Evolutionary conservation across 2,888 invertebrate genomes (phyloP), one percentile per base, ranked within the genome.

Genomic region (Aradus depressus): DNA sequence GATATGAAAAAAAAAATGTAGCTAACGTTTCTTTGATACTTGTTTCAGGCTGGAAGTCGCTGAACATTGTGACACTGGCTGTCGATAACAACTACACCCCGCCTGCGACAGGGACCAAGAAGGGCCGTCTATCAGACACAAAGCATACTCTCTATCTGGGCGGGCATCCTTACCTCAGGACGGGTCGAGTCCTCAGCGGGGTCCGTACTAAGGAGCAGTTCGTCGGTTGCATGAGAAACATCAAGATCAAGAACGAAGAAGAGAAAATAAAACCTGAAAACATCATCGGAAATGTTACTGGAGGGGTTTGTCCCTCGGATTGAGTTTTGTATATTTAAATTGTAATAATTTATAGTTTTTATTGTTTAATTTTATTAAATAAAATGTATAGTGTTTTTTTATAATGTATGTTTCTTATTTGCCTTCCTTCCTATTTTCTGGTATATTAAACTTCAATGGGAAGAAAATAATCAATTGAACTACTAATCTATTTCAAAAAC

Each of bases 91-190:
- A 79, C 51, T 79, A 80, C 63, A 79, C 81, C 0, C 75, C 79
- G 57, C 81, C 87, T 0, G 83, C 80, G 2, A 75, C 86, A 26
- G 85, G 85, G 4, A 38, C 43, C 37, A 68, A 65, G 23, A 75
- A 75, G 19, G 75, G 75, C 16, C 72, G 77, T 19, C 76, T 80
- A 0, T 86, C 90, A 0, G 80, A 85, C 62, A 90, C 91, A 0
- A 80, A 79, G 23, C 81, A 89, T 55, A 86, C 91, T 0, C 72
- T 97, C 26, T 96, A 85, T 68, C 74, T 97, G 62, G 97, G 97
- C 18, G 95, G 95, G 0, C 85, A 92, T 68, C 81, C 82, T 2
- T 71, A 50, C 65, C 71, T 51, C 60, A 64, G 45, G 68, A 66
- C n/a, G n/a, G n/a, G n/a, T n/a, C n/a, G n/a, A n/a, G 41, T 56